These are phyloP conservation scores for Sitodiplosis mosellana DNA, from an alignment of 1,140 invertebrate species.

Conservation along the genomic window DNA sequence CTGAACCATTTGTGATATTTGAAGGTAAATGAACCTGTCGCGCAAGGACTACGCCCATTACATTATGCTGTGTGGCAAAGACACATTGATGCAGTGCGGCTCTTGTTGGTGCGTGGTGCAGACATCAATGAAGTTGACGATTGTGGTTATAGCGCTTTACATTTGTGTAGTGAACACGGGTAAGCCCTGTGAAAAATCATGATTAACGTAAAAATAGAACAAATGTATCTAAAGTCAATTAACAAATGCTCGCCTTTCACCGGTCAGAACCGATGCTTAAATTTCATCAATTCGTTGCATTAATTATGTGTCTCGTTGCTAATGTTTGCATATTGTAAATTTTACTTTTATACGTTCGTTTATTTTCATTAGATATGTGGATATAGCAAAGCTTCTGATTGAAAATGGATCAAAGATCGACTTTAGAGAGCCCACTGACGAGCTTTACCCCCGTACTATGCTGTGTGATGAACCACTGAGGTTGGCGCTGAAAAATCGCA, in stretches of 20 bases:
- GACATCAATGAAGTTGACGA: conserved; percentile 74
- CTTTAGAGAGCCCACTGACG: conserved; percentile 47
- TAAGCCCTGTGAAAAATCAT: too few relatives aligned
- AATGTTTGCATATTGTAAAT: not conserved
- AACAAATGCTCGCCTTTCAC: too few relatives aligned
- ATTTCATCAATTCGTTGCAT: too few relatives aligned
- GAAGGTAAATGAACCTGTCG: conserved; percentile 53
- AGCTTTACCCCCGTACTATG: conserved; percentile 48
- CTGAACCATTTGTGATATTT: not conserved
- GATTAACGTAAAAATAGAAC: too few relatives aligned
- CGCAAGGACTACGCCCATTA: conserved; percentile 66
- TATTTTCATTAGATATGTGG: conserved; percentile 34
- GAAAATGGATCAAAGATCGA: conserved; percentile 64
- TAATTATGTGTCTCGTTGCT: too few relatives aligned
- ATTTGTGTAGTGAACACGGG: conserved; percentile 72
- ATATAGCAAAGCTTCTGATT: conserved; percentile 54
- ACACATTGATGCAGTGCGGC: conserved; percentile 58
- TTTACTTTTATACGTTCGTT: not conserved
- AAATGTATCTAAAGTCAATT: too few relatives aligned
- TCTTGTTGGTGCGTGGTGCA: conserved; percentile 55
- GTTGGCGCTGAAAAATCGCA: conserved; percentile 68
- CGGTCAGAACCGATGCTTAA: too few relatives aligned
- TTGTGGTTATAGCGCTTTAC: conserved; percentile 75
- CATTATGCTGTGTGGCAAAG: conserved; percentile 82
- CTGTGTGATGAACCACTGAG: conserved; percentile 64